Percentiles rank a stretch among this genome's conserved stretches.
These are phyloP conservation scores for Channallabes apus DNA, from an alignment of 2,797 vertebrate genomes.

Conservation along the genomic window DNA sequence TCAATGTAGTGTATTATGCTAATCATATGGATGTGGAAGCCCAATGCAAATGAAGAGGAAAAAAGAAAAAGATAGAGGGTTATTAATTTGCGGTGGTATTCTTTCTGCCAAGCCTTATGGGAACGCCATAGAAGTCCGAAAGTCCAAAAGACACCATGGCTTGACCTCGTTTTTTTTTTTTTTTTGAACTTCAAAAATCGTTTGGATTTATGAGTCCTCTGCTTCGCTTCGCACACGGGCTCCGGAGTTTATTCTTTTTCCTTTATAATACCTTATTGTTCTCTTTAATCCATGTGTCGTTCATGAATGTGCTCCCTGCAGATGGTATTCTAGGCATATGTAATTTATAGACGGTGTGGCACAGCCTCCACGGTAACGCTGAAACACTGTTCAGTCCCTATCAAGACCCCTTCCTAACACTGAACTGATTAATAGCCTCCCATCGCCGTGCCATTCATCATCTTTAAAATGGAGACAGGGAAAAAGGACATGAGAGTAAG, in stretches of 20 bases:
- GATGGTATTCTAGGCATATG: constrained; percentile 13
- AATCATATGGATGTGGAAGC: constrained; percentile 31
- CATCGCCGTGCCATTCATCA: constrained; percentile 53
- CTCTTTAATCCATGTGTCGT: constrained; percentile 24
- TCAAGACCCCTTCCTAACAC: constrained; percentile 51
- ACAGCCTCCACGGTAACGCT: constrained; percentile 30
- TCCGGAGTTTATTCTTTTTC: neutral
- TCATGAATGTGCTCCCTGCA: constrained; percentile 29
- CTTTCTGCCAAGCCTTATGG: neutral
- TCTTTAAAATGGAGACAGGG: constrained; percentile 54
- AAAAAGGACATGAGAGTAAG: constrained; percentile 46
- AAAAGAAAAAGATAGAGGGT: constrained; percentile 9
- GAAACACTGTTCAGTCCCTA: constrained; percentile 44
- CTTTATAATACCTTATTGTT: constrained; percentile 37
- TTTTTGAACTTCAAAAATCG: constrained; percentile 24
- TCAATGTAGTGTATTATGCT: constrained; percentile 32
- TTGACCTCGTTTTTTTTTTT: constrained; percentile 35
- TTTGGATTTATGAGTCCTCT: constrained; percentile 32
- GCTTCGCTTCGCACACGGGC: constrained; percentile 4
- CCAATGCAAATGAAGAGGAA: constrained; percentile 22
- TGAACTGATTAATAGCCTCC: constrained; percentile 56
- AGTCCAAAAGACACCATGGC: constrained; percentile 28
- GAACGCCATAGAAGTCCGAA: constrained; percentile 13
- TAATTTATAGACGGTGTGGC: constrained; percentile 27
- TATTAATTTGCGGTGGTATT: constrained; percentile 31